phyloP scores from a whole-genome alignment of 2,113 vertebrate species.

The Planiliza haematocheilus region DNA sequence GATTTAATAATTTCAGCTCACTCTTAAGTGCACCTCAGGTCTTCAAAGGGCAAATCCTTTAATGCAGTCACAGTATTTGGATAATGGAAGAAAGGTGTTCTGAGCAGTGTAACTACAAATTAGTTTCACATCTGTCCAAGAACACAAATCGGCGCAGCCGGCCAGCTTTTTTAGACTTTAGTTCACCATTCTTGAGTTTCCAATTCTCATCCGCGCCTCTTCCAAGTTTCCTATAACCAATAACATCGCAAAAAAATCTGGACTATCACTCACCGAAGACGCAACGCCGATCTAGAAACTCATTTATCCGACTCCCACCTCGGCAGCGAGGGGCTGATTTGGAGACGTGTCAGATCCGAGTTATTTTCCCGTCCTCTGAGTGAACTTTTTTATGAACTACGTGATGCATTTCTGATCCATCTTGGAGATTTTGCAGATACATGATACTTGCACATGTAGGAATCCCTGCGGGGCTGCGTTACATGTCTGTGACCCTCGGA shows the following conservation, averaged over 20 bases:
- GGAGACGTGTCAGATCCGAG: conserved; percentile 11
- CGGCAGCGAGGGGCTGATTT: conserved; percentile 13
- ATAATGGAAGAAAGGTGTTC: conserved; percentile 31
- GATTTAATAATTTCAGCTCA: neutral
- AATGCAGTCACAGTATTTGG: neutral
- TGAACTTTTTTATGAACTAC: conserved; percentile 56
- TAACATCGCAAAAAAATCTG: conserved; percentile 36
- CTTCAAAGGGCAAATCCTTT: conserved; percentile 14
- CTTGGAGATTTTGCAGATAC: conserved; percentile 71
- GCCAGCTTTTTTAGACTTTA: neutral
- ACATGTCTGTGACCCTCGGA: conserved; percentile 51
- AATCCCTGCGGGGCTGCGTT: conserved; percentile 43
- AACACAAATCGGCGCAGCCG: conserved; percentile 26
- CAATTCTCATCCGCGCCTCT: conserved; percentile 1
- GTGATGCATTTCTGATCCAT: conserved; percentile 72
- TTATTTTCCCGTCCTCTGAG: conserved; percentile 31
- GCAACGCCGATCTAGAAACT: conserved; percentile 19
- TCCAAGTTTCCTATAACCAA: conserved; percentile 53
- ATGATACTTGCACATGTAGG: conserved; percentile 64
- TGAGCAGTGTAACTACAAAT: conserved; percentile 15
- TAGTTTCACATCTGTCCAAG: conserved; percentile 17
- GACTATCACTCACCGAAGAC: conserved; percentile 21
- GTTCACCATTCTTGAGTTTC: conserved; percentile 14
- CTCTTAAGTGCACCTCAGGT: neutral
- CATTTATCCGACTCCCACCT: conserved; percentile 32